Conservation (phyloP, 2,113 vertebrate species). For the Erythrolamprus reginae region DNA sequence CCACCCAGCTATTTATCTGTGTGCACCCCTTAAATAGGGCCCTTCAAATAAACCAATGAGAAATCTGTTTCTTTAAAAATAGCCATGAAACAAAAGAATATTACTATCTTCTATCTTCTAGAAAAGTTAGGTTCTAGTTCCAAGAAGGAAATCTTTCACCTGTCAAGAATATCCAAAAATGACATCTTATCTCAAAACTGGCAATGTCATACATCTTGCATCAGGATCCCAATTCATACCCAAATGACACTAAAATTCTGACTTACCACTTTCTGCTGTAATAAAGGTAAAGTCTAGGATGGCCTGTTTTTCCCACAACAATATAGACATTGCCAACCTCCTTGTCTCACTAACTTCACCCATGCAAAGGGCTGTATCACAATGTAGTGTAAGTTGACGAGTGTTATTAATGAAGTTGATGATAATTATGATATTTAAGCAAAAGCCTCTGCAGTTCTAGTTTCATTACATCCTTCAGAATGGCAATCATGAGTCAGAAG, state of each 20-base stretch:
- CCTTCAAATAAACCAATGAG: not conserved
- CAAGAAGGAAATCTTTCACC: not conserved
- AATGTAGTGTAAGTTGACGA: not conserved
- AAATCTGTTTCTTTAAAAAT: not conserved
- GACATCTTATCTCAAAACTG: not conserved
- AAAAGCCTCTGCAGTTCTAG: not conserved
- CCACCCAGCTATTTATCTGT: not conserved
- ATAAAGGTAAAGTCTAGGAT: not conserved
- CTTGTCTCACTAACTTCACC: not conserved
- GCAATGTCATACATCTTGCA: not conserved
- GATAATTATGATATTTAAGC: not conserved
- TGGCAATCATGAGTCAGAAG: not conserved
- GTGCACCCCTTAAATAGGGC: not conserved
- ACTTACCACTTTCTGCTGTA: not conserved
- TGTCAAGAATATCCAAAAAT: not conserved
- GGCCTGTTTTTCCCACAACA: not conserved
- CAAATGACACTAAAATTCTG: not conserved
- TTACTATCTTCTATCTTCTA: not conserved
- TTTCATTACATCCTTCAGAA: not conserved
- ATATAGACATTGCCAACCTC: not conserved
- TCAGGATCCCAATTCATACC: not conserved
- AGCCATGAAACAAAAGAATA: not conserved
- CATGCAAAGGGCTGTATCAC: constrained; percentile 1
- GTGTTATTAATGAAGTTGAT: constrained; percentile 12
- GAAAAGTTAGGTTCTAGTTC: not conserved